Conservation (phyloP, 2,797 vertebrate species). For the Coregonus sp. region DNA sequence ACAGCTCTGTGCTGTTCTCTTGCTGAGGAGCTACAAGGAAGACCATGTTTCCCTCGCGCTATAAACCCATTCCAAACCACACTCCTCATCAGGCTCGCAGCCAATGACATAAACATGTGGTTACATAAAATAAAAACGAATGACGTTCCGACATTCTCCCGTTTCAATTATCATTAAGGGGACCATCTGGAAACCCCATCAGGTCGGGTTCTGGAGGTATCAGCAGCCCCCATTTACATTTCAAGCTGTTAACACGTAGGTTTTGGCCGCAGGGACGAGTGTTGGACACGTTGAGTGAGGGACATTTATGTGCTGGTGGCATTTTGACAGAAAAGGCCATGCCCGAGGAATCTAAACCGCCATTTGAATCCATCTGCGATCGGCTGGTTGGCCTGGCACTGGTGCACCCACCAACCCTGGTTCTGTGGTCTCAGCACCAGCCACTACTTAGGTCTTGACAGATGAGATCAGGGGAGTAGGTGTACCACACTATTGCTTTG, state of each 20-base stretch:
- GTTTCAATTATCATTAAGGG: constrained; percentile 72
- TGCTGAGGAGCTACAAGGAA: not conserved
- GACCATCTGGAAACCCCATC: constrained; percentile 68
- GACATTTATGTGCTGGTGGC: constrained; percentile 51
- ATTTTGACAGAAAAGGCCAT: not conserved
- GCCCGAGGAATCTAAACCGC: not conserved
- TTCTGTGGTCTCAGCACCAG: constrained; percentile 49
- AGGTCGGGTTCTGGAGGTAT: constrained; percentile 8
- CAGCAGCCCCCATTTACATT: constrained; percentile 40
- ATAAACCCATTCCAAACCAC: constrained; percentile 50
- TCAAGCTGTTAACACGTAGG: constrained; percentile 40
- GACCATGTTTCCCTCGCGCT: not conserved
- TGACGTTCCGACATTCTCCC: constrained; percentile 51
- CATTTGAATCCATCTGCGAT: constrained; percentile 53
- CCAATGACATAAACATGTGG: constrained; percentile 72
- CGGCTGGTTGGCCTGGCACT: constrained; percentile 34
- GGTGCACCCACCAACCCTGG: constrained; percentile 48
- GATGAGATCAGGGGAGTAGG: constrained; percentile 51
- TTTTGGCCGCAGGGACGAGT: constrained; percentile 22
- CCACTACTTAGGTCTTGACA: constrained; percentile 39
- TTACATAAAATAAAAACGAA: constrained; percentile 64
- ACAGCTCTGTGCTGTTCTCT: not conserved
- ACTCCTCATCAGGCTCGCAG: constrained; percentile 58
- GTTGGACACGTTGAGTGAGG: constrained; percentile 45
- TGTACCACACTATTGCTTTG: constrained; percentile 55